Base-by-base conservation (phyloP, 1,140 invertebrate species). In the Zaprionus inermis region DNA sequence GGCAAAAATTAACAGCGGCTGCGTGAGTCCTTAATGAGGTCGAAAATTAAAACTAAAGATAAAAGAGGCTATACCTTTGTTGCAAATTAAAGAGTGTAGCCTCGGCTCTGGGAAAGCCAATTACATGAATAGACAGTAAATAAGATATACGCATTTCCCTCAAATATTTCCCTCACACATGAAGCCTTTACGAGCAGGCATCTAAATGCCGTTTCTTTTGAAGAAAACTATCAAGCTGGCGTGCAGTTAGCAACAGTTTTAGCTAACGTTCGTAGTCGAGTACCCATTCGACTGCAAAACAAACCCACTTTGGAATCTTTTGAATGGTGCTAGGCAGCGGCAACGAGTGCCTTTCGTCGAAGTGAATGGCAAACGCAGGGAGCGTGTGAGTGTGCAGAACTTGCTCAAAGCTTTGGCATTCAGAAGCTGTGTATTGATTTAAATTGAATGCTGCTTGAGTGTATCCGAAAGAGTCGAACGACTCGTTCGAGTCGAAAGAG, bases 401-500 rank as follows among this genome's bases (percentile, higher is more conserved):
- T 65, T 68, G 52, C 75, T 81, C 66, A 54, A 74, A 64, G 71
- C 44, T 41, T 55, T 52, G 14, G 24, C 55, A 41, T 24, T 24
- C 49, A 54, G 36, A 12, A 54, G 58, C 34, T 67, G 65, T 36
- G 55, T 70, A 86, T 78, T 88, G 83, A 88, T 83, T 78, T 82
- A 86, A 82, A 86, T 88, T 83, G 83, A 82, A 79, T 76, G 82
- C 79, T 73, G 61, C 72, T 86, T 73, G 57, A 81, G 71, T 41
- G 49, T 70, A 75, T 54, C 49, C 60, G 49, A 64, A 64, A 49
- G 46, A 64, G 49, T 24, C 14, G 20, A 10, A 41, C 2, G 34
- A 63, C 18, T 14, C 12, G 55, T 41, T 18, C 18, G 14, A 32
- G 16, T 46, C 16, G 16, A 14, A 55, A 24, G 56, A 16, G 38